Percentiles rank a stretch among this genome's conserved stretches.
Evolutionary conservation across 1,140 invertebrate species (phyloP).

Genomic region (Pseudomyrmex dendroicus): DNA sequence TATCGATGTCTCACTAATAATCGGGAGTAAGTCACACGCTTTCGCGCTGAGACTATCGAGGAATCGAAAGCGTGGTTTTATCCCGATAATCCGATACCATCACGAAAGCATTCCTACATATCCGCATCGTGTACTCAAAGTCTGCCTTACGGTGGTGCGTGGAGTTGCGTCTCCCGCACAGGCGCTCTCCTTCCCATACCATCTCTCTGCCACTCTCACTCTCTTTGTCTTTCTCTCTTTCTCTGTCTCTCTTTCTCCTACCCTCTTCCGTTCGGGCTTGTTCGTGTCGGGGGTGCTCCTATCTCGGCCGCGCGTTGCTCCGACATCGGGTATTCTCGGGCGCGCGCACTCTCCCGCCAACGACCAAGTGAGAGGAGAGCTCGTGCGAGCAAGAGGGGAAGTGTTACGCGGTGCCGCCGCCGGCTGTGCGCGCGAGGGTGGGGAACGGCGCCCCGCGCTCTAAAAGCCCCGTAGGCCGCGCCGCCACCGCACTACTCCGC

Average conservation of each 20-base stretch:
- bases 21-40: not conserved
- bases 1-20: not conserved
- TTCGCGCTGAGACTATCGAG: not conserved
- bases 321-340: constrained; percentile 41
- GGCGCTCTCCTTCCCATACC: constrained; percentile 5
- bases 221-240: not conserved
- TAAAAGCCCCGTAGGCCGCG: constrained; percentile 29
- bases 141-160: constrained; percentile 40
- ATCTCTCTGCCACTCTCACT: not conserved
- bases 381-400: constrained; percentile 12
- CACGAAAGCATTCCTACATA: not conserved
- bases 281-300: constrained; percentile 31
- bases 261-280: constrained; percentile 28
- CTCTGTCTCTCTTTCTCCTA: not conserved
- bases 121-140: constrained; percentile 7
- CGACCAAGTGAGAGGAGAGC: not conserved
- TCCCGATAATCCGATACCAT: not conserved
- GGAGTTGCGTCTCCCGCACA: constrained; percentile 40
- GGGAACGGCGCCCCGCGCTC: constrained; percentile 29
- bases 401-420: constrained; percentile 12
- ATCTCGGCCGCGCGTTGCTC: constrained; percentile 34
- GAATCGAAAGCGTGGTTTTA: not conserved
- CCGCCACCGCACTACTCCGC: constrained; percentile 8
- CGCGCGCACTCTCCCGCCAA: constrained; percentile 40
- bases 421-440: constrained; percentile 36